Conservation (phyloP, 2,797 vertebrate species). For the Sebastes vulpes region DNA sequence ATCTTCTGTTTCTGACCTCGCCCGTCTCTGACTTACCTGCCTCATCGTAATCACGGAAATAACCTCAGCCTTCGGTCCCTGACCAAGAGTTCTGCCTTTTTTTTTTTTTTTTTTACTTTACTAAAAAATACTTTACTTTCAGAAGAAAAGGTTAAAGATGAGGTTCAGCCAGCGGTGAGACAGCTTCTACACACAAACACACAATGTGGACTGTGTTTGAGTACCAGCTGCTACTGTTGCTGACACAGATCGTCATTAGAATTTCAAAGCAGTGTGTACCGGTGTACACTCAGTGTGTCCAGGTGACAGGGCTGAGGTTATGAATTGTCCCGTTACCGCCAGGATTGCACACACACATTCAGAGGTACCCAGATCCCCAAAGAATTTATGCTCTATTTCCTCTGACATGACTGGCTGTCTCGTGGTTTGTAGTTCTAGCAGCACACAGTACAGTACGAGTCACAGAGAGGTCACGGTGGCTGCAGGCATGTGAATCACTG, state of each 20-base stretch:
- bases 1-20: no score
- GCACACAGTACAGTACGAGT: not conserved
- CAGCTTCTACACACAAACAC: no score
- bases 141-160: not conserved
- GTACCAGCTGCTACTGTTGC: constrained; percentile 4
- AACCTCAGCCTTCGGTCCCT: no score
- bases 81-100: no score
- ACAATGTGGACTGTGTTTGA: not conserved
- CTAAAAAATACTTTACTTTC: not conserved
- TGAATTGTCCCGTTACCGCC: not conserved
- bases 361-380: not conserved
- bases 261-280: not conserved
- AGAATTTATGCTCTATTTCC: constrained; percentile 15
- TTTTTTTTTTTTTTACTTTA: not conserved
- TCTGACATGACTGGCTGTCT: not conserved
- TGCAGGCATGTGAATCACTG: not conserved
- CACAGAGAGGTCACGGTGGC: not conserved
- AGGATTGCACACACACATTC: not conserved
- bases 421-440: not conserved
- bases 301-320: not conserved
- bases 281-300: not conserved
- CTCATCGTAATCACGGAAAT: no score
- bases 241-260: constrained; percentile 3
- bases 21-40: no score
- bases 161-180: no score